Base-by-base conservation (phyloP, 2,113 vertebrate genomes). In the Catagonus wagneri region DNA sequence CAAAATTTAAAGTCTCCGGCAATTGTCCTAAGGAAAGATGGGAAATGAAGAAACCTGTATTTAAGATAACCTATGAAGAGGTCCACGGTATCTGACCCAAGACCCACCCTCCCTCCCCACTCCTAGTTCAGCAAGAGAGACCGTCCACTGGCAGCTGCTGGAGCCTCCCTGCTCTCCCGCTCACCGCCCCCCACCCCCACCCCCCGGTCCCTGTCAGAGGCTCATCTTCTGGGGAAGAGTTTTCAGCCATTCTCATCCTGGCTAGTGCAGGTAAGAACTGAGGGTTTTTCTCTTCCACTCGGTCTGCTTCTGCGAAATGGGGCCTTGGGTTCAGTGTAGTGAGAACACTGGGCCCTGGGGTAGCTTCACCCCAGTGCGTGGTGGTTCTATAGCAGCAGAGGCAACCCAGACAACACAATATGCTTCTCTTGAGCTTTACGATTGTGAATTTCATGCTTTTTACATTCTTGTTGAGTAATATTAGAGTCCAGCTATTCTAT, bases 181-280 rank as follows among this genome's bases (percentile, higher is more conserved):
- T n/a, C n/a, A n/a, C 2, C 36, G 52, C 27, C 1, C 3, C 20
- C 3, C 29, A 44, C 29, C 0, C 2, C 27, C 7, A 16, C 2
- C 10, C 27, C 36, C 7, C 20, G 23, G 6, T 52, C 56, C 14
- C 54, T 10, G 16, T 22, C 50, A 23, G 60, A 83, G 29, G 22
- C 0, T 3, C 25, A 3, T 65, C 69, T 79, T 27, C 13, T 54
- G 44, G 29, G 2, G 20, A 72, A 4, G 3, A 78, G 20, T 22
- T 2, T 1, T 34, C n/a, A 15, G 23, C 11, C 12, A 13, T 52
- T 61, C 15, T n/a, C 27, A 78, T 25, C 25, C 34, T 5, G 60
- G 19, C 4, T 7, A 65, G 12, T 20, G 15, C 9, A 5, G 25
- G 9, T 2, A 32, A 90, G 10, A 65, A 27, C 6, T 25, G 39